Evolutionary conservation across 2,888 invertebrate species (phyloP).

Genomic region (Dione juno): DNA sequence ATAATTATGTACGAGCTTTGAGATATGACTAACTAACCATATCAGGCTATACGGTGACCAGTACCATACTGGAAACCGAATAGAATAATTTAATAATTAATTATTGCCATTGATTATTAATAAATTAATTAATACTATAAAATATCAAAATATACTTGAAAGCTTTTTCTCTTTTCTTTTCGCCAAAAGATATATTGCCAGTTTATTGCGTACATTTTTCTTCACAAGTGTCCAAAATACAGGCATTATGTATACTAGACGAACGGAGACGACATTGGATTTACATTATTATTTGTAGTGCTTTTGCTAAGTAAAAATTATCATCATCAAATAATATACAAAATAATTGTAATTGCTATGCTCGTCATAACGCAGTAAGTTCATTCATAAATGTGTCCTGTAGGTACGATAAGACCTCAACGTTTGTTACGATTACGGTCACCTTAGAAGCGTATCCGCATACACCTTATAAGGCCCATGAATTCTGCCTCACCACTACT

Average conservation of each 20-base stretch:
- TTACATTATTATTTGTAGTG: too few relatives aligned
- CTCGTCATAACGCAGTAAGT: neutral
- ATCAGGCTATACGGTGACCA: conserved; percentile 48
- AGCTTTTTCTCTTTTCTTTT: neutral
- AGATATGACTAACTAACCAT: conserved; percentile 44
- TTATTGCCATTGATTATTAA: neutral
- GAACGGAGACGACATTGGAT: too few relatives aligned
- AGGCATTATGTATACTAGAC: too few relatives aligned
- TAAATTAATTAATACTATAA: neutral
- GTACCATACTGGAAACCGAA: neutral
- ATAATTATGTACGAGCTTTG: conserved; percentile 49
- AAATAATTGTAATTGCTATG: neutral
- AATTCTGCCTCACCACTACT: conserved; percentile 69
- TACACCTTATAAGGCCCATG: conserved; percentile 63
- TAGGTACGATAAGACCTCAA: conserved; percentile 40
- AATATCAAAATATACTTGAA: neutral
- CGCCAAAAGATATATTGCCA: neutral
- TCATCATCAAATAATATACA: neutral
- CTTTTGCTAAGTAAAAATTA: too few relatives aligned
- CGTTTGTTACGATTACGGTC: conserved; percentile 51
- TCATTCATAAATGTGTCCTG: conserved; percentile 45
- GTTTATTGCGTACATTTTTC: neutral
- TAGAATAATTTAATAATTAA: neutral
- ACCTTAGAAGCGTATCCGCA: conserved; percentile 60
- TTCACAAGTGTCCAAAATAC: neutral